Evolutionary conservation across 2,113 vertebrate species (phyloP).

Genomic region (Halcyon senegalensis): DNA sequence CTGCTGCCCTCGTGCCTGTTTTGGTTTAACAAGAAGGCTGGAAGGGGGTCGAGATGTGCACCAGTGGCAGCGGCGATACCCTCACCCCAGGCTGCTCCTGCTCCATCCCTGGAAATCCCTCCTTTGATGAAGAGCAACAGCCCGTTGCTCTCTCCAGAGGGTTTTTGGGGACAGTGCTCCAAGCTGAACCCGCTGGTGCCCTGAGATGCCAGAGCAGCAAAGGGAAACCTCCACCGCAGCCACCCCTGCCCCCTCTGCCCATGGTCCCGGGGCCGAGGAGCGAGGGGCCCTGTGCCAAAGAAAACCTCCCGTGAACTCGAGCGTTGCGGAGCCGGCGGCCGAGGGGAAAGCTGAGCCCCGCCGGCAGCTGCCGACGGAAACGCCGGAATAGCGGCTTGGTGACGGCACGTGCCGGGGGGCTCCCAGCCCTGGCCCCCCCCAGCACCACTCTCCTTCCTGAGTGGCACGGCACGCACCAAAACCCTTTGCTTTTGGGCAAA

Average conservation of each 20-base stretch:
- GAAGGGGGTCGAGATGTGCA: not conserved
- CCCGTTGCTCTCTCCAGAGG: not conserved
- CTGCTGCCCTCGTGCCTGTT: constrained; percentile 65
- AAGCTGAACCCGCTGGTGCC: not conserved
- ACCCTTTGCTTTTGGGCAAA: not conserved
- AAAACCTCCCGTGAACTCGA: constrained; percentile 47
- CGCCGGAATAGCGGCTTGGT: not conserved
- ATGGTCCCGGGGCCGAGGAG: not conserved
- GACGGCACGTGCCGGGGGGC: not conserved
- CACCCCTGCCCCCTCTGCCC: not conserved
- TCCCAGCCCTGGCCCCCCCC: not conserved
- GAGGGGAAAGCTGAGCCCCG: constrained; percentile 27
- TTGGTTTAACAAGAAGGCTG: constrained; percentile 68
- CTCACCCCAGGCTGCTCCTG: not conserved
- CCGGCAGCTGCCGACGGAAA: not conserved
- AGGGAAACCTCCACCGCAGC: not conserved
- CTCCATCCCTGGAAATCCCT: not conserved
- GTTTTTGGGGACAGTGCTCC: not conserved
- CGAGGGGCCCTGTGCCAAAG: constrained; percentile 10
- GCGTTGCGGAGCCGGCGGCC: not conserved
- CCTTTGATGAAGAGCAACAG: not conserved
- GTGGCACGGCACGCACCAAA: accelerated
- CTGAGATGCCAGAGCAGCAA: not conserved
- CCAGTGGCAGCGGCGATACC: not conserved
- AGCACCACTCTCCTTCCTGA: not conserved